Evolutionary conservation across 2,888 invertebrate species (phyloP), one percentile per base, ranked within the genome.

Genomic region (Ochropleura leucogaster): DNA sequence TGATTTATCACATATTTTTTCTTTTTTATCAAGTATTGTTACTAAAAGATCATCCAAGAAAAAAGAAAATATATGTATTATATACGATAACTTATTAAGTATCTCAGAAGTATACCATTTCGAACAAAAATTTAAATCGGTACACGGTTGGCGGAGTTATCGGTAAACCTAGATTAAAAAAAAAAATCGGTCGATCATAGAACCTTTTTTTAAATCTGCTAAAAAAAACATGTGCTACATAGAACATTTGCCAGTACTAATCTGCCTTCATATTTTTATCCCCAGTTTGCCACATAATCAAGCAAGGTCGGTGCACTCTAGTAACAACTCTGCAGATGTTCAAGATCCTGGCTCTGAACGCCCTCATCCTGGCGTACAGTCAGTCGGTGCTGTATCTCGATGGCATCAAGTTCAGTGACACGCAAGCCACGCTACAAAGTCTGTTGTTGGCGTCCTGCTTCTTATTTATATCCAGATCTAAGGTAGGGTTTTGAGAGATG

Each of bases 301-400:
- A 99, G 93, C 99, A 99, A 97, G 99, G 99, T 1, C 98, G 99
- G 42, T 99, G 99, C 93, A 99, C 99, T 0, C 96, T 99, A 77
- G 99, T 99, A 40, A 99, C 99, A 0, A 99, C 99, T 0, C 97
- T 99, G 78, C 99, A 99, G 95, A 99, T 99, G 99, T 99, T 99
- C 96, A 99, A 99, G 97, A 99, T 99, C 88, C 96, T 99, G 74
- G 99, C 99, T 0, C 95, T 99, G 72, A 99, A 99, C 94, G 99
- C 99, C 0, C 97, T 99, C 5, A 99, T 99, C 84, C 97, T 99
- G 84, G 99, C 99, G 0, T 99, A 99, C 97, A 99, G 99, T 90
- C 99, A 99, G 95, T 99, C 99, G 5, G 99, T 99, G 46, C 97
- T 99, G 42, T 99, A 99, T 93, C 97, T 99, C 84, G 99, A 99